These are phyloP conservation scores for Meloidogyne exigua DNA, from an alignment of 1,140 invertebrate genomes.

Conservation along the genomic window DNA sequence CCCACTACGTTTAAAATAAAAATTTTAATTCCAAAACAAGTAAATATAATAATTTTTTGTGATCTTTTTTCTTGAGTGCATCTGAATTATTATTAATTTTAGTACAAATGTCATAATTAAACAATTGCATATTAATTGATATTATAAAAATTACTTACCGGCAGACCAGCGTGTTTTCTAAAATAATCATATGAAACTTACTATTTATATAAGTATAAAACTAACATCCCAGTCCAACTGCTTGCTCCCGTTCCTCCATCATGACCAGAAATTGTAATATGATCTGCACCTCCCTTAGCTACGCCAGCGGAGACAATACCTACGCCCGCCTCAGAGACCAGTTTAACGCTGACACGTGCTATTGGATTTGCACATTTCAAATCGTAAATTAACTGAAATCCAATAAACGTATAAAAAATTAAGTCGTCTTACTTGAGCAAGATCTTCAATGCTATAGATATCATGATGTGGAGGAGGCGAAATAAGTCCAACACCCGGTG, in stretches of 20 bases:
- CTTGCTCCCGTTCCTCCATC: conserved; percentile 92
- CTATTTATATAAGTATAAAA: conserved; percentile 14
- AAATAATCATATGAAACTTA: neutral
- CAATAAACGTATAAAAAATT: conserved; percentile 16
- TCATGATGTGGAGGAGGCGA: conserved; percentile 98
- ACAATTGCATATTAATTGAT: too few species aligned
- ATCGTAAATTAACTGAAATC: conserved; percentile 81
- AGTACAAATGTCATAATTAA: too few species aligned
- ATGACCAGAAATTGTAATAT: conserved; percentile 95
- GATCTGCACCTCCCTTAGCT: conserved; percentile 96
- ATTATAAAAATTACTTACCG: conserved; percentile 62
- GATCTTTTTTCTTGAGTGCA: too few species aligned
- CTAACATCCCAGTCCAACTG: conserved; percentile 32
- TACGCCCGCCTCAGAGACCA: conserved; percentile 96
- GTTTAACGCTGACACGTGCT: conserved; percentile 91
- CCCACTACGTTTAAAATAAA: too few species aligned
- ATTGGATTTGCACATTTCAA: conserved; percentile 93
- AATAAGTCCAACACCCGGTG: conserved; percentile 93
- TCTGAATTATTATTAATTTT: too few species aligned
- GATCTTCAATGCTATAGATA: conserved; percentile 98
- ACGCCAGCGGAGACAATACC: conserved; percentile 96
- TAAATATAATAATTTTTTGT: too few species aligned
- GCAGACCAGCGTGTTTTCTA: conserved; percentile 76
- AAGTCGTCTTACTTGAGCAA: conserved; percentile 74
- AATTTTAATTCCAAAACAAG: too few species aligned